Evolutionary conservation across 2,113 vertebrate species (phyloP), one percentile per base, ranked within the genome.

Genomic region (Mustela nigripes): DNA sequence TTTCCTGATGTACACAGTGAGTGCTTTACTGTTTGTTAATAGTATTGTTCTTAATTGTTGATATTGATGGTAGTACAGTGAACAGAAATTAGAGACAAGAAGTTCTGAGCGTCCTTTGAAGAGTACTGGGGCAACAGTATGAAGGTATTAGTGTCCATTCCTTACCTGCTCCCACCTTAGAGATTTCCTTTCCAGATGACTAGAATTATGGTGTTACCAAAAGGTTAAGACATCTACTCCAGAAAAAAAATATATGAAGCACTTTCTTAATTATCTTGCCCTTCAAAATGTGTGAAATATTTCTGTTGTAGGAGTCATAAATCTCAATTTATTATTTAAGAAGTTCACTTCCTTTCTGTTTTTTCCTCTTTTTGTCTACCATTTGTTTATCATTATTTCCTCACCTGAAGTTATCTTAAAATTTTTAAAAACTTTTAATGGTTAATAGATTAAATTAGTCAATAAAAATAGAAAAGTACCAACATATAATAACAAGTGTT

Each of bases 381-480:
- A 3, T 56, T 18, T 60, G 22, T 50, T 87, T 85, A 31, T 56
- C 79, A 60, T 69, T 14, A 87, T 95, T 93, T 80, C 5, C 63
- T 97, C 26, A 69, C 48, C n/a, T 90, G 31, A 63, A 85, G 87
- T 92, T 79, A 74, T 11, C 94, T 45, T 48, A 31, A 4, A 42
- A 28, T 42, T 33, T 90, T n/a, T 14, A 0, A 8, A 87, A 31
- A 28, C 11, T 79, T 53, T 76, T 82, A 74, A 80, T 56, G 24
- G 2, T 39, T 93, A 60, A 45, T 58, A 67, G 1, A 21, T 95
- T 91, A 96, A 89, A 73, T 24, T 80, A 86, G 9, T 14, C 48
- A 97, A 48, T 60, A 96, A 80, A 45, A 95, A 71, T 60, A 69
- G 71, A 73, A 96, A 98, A 97, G 76, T 65, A 39, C 0, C 94